Base-by-base conservation (phyloP, 2,113 vertebrate genomes). In the Hippolais icterina region DNA sequence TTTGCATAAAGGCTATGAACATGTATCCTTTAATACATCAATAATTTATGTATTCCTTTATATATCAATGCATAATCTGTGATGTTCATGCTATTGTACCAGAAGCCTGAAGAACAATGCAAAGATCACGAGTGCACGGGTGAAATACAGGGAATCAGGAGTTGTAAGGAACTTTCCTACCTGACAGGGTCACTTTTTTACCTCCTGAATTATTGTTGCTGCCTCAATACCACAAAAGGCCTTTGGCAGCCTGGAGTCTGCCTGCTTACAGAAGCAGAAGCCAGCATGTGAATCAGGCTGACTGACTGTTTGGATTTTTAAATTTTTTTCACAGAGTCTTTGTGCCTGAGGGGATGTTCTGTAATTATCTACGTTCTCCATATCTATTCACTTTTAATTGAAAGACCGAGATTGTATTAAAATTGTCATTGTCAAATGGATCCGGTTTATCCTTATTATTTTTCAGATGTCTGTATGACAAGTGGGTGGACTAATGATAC, bases 401-500 rank as follows among this genome's bases (percentile, higher is more conserved):
- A 75, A 91, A 92, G 77, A 60, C 53, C 4, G 39, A 76, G 87
- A 37, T 35, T 76, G 52, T 76, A 56, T 94, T 89, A 82, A 91
- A 95, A 90, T 89, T 89, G 72, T 94, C 86, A 56, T 90, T 94
- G 81, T 60, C 91, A 76, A 83, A 66, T 54, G 70, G 63, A 74
- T 90, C 69, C 4, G 70, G 71, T 91, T 78, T 64, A 64, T 78
- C 87, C 87, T 68, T 91, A 21, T 76, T 92, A 89, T 92, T 87
- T 91, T 72, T 87, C 65, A 42, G 37, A 75, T 66, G 11, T 28
- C 86, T 90, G 6, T 63, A 21, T 90, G 90, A 72, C 86, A 91
- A 33, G 68, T 81, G 37, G 64, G 85, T 92, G 76, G 90, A 63
- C 68, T 89, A 75, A 87, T 91, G 74, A 14, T 39, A 92, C 68